These are phyloP conservation scores for Panagrolaimus sp. DNA, from an alignment of 1,140 invertebrate genomes.

Conservation along the genomic window DNA sequence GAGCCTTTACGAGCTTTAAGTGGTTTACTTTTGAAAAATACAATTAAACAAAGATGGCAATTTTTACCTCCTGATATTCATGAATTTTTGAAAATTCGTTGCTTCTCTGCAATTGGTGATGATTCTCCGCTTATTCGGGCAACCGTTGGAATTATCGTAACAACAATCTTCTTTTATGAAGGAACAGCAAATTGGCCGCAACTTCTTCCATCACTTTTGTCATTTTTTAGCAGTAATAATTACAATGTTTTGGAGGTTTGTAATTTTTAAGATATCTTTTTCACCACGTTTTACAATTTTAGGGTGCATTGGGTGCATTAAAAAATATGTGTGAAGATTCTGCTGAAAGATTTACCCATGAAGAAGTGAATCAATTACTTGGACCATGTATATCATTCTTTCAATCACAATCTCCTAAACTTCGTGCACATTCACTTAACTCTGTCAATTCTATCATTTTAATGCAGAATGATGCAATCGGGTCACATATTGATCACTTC, in stretches of 20 bases:
- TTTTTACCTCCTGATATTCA: slow-evolving; percentile 81
- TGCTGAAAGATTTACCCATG: slow-evolving; percentile 81
- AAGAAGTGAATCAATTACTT: slow-evolving; percentile 94
- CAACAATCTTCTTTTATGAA: slow-evolving; percentile 83
- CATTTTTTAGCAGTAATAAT: slow-evolving; percentile 89
- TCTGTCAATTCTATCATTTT: slow-evolving; percentile 57
- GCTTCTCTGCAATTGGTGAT: slow-evolving; percentile 85
- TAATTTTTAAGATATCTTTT: slow-evolving; percentile 10
- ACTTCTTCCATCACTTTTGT: slow-evolving; percentile 81
- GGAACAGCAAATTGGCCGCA: slow-evolving; percentile 88
- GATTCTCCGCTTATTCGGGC: slow-evolving; percentile 78
- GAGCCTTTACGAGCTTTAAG: slow-evolving; percentile 74
- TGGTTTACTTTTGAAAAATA: slow-evolving; percentile 96
- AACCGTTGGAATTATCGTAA: slow-evolving; percentile 94
- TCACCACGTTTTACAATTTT: slow-evolving; percentile 43
- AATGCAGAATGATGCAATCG: slow-evolving; percentile 52
- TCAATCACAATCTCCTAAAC: slow-evolving; percentile 84
- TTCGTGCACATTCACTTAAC: slow-evolving; percentile 62
- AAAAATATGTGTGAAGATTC: slow-evolving; percentile 99
- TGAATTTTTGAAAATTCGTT: slow-evolving; percentile 73
- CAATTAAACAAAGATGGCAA: slow-evolving; percentile 87
- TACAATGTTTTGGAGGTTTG: slow-evolving; percentile 86
- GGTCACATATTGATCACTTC: slow-evolving; percentile 53
- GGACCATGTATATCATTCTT: slow-evolving; percentile 73
- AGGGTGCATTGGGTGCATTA: slow-evolving; percentile 92